These are phyloP conservation scores for Vireo griseus DNA, from an alignment of 2,797 vertebrate genomes.

Conservation along the genomic window DNA sequence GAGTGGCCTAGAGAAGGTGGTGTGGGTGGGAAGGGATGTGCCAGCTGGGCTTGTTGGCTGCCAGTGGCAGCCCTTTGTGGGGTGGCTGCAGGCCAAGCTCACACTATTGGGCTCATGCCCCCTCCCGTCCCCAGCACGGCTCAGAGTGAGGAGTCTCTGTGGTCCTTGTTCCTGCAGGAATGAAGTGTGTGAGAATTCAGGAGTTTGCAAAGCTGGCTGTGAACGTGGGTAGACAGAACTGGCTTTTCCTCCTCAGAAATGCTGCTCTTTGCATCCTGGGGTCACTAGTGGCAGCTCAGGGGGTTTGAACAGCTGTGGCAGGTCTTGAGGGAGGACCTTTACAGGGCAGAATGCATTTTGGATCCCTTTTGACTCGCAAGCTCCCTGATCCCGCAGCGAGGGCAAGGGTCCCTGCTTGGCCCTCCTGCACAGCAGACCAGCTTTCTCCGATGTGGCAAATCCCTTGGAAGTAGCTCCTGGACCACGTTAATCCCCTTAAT, in stretches of 20 bases:
- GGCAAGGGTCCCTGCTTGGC: not conserved
- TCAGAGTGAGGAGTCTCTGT: too few relatives aligned
- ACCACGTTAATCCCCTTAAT: not conserved
- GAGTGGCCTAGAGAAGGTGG: not conserved
- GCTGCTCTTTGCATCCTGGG: not conserved
- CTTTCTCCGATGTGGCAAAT: not conserved
- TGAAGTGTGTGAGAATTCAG: fast-evolving
- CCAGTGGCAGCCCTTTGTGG: fast-evolving
- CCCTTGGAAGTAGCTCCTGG: not conserved
- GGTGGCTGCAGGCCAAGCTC: not conserved
- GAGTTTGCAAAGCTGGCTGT: not conserved
- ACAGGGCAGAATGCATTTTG: fast-evolving
- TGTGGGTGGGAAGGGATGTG: not conserved
- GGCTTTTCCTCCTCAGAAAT: not conserved
- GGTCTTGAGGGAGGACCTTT: not conserved
- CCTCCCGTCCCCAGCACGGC: too few relatives aligned
- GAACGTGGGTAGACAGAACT: fast-evolving
- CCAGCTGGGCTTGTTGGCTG: not conserved
- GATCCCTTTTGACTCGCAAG: not conserved
- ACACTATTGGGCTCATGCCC: fast-evolving
- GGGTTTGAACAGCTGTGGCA: not conserved
- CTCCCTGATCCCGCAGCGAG: not conserved
- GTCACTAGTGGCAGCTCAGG: fast-evolving
- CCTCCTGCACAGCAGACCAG: not conserved
- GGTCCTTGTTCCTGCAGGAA: not conserved